A percentile compares a stretch with the other conserved stretches of the same genome.
Evolutionary conservation across 2,888 invertebrate genomes (phyloP).

Genomic region (Pharmacophagus antenor): DNA sequence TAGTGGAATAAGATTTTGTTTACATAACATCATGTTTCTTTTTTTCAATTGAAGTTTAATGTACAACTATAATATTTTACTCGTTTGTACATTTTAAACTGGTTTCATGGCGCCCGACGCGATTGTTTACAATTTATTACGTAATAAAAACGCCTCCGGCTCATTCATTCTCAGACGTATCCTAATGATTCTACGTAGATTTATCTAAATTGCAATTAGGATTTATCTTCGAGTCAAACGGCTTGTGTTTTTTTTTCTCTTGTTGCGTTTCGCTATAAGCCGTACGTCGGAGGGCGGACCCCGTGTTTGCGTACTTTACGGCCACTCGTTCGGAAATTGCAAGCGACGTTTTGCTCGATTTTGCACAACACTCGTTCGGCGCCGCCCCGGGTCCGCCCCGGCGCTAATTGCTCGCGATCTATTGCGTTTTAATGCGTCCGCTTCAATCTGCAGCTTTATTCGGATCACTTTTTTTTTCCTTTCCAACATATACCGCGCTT

Average conservation of each 20-base stretch:
- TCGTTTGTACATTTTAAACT: background rate
- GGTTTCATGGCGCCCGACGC: background rate
- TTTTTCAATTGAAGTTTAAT: no score
- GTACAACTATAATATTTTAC: no score
- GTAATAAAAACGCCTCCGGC: conserved; percentile 5
- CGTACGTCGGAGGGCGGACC: conserved; percentile 7
- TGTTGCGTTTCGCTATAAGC: conserved; percentile 19
- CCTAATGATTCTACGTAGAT: conserved; percentile 20
- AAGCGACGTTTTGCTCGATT: conserved; percentile 37
- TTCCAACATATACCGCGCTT: background rate
- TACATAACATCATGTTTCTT: no score
- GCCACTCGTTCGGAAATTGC: conserved; percentile 40
- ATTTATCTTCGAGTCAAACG: conserved; percentile 28
- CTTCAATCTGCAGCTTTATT: conserved; percentile 18
- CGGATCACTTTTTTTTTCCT: conserved; percentile 14
- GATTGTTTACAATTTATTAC: conserved; percentile 14
- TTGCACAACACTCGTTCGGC: conserved; percentile 26
- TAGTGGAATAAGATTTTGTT: no score
- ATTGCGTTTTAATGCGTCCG: conserved; percentile 31
- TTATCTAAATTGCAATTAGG: conserved; percentile 27
- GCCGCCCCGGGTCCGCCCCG: conserved; percentile 13
- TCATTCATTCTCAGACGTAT: conserved; percentile 16
- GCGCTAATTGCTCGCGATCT: conserved; percentile 30
- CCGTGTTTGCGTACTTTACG: conserved; percentile 32
- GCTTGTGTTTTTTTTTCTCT: conserved; percentile 24